phyloP scores from a whole-genome alignment of 2,888 invertebrate species.

The Monoplex corrugatus region DNA sequence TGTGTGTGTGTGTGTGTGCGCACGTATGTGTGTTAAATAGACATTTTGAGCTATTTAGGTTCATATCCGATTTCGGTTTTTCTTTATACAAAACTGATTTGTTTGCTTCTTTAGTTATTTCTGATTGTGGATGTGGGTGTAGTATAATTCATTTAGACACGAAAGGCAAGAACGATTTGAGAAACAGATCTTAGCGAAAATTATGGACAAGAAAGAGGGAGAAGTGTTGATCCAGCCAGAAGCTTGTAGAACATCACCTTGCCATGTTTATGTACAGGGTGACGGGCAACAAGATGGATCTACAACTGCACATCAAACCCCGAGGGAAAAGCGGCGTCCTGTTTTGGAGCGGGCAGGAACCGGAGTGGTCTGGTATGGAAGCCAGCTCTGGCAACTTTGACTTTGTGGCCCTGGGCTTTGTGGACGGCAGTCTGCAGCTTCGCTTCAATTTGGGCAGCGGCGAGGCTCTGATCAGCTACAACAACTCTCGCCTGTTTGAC shows the following conservation, averaged over 20 bases:
- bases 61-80: no score
- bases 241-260: not conserved
- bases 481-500: constrained; percentile 92
- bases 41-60: no score
- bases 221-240: not conserved
- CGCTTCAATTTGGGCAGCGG: constrained; percentile 94
- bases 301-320: constrained; percentile 93
- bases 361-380: constrained; percentile 81
- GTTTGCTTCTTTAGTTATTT: no score
- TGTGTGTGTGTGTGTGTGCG: not conserved
- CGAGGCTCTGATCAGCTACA: constrained; percentile 91
- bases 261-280: constrained; percentile 85
- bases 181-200: no score
- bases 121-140: no score
- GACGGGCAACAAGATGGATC: constrained; percentile 91
- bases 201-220: not conserved
- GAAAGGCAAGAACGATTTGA: no score
- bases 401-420: constrained; percentile 92
- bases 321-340: constrained; percentile 88
- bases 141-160: no score
- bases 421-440: constrained; percentile 88
- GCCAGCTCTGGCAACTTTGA: constrained; percentile 83
- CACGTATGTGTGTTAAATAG: not conserved
- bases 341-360: constrained; percentile 90
- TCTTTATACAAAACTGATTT: no score